A percentile compares a stretch with the other conserved stretches of the same genome.
Conservation (phyloP, 92 coral and sea anemone species). For the Palythoa caribaeorum region DNA sequence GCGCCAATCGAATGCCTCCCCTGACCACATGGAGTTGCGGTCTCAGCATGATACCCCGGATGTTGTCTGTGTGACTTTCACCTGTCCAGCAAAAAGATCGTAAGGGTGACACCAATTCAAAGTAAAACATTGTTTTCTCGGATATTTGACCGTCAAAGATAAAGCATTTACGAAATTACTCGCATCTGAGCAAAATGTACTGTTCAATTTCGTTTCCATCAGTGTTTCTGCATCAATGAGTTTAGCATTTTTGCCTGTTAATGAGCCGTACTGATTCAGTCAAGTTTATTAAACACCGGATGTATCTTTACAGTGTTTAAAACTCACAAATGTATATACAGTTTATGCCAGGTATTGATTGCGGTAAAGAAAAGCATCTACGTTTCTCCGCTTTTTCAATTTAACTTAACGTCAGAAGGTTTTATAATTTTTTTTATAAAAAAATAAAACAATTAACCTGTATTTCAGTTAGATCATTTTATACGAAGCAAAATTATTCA, state of each 20-base stretch:
- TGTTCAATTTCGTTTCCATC: neutral
- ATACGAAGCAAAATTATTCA: too few species aligned
- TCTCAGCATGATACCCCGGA: conserved; percentile 49
- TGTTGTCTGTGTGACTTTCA: conserved; percentile 33
- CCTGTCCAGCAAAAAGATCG: conserved; percentile 37
- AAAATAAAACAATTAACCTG: too few species aligned
- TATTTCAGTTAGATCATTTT: too few species aligned
- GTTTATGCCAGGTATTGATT: too few species aligned
- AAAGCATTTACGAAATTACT: neutral
- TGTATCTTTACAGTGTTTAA: neutral
- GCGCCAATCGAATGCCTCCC: conserved; percentile 55
- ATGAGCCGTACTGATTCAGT: conserved; percentile 23
- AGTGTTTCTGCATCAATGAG: neutral
- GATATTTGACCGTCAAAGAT: neutral
- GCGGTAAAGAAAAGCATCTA: too few species aligned
- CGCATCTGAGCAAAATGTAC: neutral
- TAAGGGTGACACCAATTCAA: neutral
- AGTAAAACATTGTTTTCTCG: neutral
- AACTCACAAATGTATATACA: too few species aligned
- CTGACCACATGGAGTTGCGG: conserved; percentile 56
- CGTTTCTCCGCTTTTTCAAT: too few species aligned
- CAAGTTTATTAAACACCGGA: conserved; percentile 27
- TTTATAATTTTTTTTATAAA: too few species aligned
- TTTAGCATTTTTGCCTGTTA: conserved; percentile 17
- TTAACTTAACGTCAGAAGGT: too few species aligned